Conservation (phyloP, 2,113 vertebrate genomes). For the Bubo bubo region DNA sequence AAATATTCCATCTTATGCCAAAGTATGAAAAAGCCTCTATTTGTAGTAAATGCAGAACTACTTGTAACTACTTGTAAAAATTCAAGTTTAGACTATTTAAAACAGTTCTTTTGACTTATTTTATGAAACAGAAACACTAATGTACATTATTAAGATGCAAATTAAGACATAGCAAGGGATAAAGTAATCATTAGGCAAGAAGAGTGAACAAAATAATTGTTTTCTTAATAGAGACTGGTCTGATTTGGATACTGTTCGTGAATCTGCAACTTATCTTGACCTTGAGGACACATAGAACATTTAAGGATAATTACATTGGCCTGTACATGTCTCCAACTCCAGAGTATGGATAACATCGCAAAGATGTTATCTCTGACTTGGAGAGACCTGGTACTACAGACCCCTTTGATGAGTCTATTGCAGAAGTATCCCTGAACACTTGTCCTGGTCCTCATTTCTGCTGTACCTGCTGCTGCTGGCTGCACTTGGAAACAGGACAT, state of each 20-base stretch:
- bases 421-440: rapidly evolving
- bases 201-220: not conserved
- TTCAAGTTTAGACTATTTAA: not conserved
- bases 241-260: not conserved
- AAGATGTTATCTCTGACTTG: not conserved
- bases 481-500: not conserved
- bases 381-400: not conserved
- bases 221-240: not conserved
- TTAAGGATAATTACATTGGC: not conserved
- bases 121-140: not conserved
- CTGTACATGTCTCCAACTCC: not conserved
- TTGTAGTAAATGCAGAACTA: not conserved
- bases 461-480: not conserved
- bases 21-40: not conserved
- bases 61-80: not conserved
- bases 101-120: not conserved
- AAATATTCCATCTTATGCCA: not conserved
- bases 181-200: not conserved
- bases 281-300: not conserved
- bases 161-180: not conserved
- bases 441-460: not conserved
- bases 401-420: not conserved
- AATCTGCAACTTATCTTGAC: not conserved
- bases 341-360: not conserved
- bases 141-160: not conserved